Evolutionary conservation across 2,888 invertebrate species (phyloP).

Genomic region (Esperia sulphurella): DNA sequence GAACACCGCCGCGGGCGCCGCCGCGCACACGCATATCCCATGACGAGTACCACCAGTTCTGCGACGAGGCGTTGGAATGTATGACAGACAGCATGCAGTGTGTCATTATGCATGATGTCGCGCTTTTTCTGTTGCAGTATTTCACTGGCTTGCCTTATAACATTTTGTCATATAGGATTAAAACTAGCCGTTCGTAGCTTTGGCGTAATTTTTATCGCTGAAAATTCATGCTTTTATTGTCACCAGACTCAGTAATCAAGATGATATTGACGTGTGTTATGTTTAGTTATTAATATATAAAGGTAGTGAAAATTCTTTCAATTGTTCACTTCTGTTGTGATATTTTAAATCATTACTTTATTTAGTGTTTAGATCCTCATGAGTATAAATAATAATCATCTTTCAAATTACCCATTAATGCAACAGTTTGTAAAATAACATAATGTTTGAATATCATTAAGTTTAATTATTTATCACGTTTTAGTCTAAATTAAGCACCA

Average conservation of each 20-base stretch:
- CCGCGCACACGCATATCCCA: slow-evolving; percentile 80
- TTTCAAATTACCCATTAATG: background rate
- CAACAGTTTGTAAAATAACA: background rate
- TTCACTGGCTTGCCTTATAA: slow-evolving; percentile 2
- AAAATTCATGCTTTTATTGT: too few species aligned
- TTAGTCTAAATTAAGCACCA: background rate
- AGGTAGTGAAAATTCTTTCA: too few species aligned
- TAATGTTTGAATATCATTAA: background rate
- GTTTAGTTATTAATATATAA: too few species aligned
- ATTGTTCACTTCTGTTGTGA: too few species aligned
- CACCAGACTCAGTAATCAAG: too few species aligned
- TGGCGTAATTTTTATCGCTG: too few species aligned
- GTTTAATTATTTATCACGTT: background rate
- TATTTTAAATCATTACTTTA: too few species aligned
- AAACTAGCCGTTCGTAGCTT: too few species aligned
- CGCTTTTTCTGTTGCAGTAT: slow-evolving; percentile 9
- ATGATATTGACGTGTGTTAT: too few species aligned
- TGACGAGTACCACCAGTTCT: slow-evolving; percentile 89
- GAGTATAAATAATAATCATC: too few species aligned
- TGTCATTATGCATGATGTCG: slow-evolving; percentile 1
- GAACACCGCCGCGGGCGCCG: slow-evolving; percentile 63
- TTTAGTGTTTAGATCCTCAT: background rate
- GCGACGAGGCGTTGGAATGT: slow-evolving; percentile 90
- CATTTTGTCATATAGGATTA: background rate
- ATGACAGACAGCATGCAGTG: slow-evolving; percentile 61